phyloP scores from a whole-genome alignment of 2,888 invertebrate genomes.

The Allophyes oxyacanthae region DNA sequence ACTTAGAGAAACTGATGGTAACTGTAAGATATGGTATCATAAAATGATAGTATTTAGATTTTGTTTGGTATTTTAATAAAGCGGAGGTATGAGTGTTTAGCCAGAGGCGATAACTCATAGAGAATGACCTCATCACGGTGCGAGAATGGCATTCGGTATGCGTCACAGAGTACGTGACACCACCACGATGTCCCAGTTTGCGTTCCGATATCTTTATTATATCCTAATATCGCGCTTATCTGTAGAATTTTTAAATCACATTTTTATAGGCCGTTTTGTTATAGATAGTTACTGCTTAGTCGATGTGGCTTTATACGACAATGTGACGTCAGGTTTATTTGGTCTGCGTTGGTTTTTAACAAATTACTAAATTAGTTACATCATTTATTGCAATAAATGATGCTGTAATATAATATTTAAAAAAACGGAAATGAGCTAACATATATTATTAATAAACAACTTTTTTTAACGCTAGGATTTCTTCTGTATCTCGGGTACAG shows the following conservation, averaged over 20 bases:
- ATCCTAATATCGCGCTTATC: constrained; percentile 42
- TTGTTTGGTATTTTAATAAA: constrained; percentile 58
- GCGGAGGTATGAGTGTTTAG: constrained; percentile 66
- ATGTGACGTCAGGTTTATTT: not conserved
- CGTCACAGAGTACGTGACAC: constrained; percentile 74
- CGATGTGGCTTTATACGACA: not conserved
- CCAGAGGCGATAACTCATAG: constrained; percentile 65
- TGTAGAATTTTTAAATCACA: constrained; percentile 25
- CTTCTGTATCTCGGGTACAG: too few relatives aligned
- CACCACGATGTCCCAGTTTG: constrained; percentile 66
- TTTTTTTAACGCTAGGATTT: too few relatives aligned
- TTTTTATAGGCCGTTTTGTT: not conserved
- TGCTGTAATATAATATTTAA: too few relatives aligned
- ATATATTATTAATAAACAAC: too few relatives aligned
- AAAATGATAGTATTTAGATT: constrained; percentile 30
- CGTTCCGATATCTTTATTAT: constrained; percentile 51
- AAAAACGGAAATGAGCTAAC: too few relatives aligned
- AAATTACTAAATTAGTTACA: too few relatives aligned
- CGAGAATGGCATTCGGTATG: constrained; percentile 73
- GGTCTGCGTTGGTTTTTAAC: too few relatives aligned
- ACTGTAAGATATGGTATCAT: constrained; percentile 1
- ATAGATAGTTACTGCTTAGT: not conserved
- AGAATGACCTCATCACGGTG: constrained; percentile 66
- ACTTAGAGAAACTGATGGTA: constrained; percentile 9
- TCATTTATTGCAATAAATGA: too few relatives aligned